phyloP scores from a whole-genome alignment of 2,888 invertebrate genomes.

The Parnassius mnemosyne region DNA sequence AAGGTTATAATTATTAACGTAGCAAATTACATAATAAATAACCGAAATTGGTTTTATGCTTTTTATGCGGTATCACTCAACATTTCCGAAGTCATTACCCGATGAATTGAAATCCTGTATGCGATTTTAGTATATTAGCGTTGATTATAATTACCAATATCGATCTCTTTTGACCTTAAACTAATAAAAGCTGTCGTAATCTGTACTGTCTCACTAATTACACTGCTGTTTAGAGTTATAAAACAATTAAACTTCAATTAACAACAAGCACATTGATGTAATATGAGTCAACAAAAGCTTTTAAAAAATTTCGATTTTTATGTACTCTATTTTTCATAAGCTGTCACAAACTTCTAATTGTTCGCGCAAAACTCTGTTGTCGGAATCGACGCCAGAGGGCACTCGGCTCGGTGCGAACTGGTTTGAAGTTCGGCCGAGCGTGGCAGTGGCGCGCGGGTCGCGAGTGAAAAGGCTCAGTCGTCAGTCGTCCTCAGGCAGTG shows the following conservation, averaged over 20 bases:
- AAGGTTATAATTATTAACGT: too few species aligned
- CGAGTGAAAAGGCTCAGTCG: too few species aligned
- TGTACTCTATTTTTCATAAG: neutral
- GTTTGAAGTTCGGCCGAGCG: too few species aligned
- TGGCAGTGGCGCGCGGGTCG: too few species aligned
- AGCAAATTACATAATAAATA: too few species aligned
- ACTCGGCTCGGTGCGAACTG: too few species aligned
- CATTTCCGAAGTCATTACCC: neutral
- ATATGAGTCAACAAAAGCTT: neutral
- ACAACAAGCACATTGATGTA: neutral
- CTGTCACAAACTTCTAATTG: neutral
- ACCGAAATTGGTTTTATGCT: too few species aligned
- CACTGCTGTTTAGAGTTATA: slow-evolving; percentile 6
- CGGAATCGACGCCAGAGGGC: too few species aligned
- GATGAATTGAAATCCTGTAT: slow-evolving; percentile 11
- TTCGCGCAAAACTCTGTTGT: too few species aligned
- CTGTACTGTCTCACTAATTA: slow-evolving; percentile 18
- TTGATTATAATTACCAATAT: slow-evolving; percentile 12
- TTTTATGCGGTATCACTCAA: too few species aligned
- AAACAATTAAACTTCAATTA: slow-evolving; percentile 22
- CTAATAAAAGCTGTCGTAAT: slow-evolving; percentile 1
- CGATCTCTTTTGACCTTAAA: slow-evolving; percentile 22
- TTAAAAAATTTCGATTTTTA: neutral
- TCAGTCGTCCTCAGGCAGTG: too few species aligned
- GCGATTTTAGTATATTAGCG: slow-evolving; percentile 13